Evolutionary conservation across 2,797 vertebrate genomes (phyloP).

Genomic region (Eospalax fontanierii): DNA sequence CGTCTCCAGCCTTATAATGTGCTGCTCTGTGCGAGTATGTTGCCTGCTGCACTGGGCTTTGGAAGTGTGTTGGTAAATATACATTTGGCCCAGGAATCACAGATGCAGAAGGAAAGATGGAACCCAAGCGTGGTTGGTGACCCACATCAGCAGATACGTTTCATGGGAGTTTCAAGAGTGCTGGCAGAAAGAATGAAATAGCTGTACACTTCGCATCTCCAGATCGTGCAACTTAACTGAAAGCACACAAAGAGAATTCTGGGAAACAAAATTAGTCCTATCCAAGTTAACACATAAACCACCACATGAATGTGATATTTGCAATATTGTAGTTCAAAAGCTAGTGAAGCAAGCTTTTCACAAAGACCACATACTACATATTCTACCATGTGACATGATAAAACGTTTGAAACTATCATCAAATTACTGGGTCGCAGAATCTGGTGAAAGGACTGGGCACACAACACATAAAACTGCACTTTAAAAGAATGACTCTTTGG

Average conservation of each 20-base stretch:
- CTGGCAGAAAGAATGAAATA: background rate
- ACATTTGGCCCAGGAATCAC: background rate
- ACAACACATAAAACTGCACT: slow-evolving; percentile 13
- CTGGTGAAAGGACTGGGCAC: background rate
- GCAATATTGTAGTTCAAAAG: background rate
- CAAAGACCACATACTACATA: background rate
- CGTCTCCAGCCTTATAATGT: background rate
- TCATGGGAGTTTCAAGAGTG: background rate
- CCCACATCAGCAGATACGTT: background rate
- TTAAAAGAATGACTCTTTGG: background rate
- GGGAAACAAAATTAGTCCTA: slow-evolving; percentile 19
- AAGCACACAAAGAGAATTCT: background rate
- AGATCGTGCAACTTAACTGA: background rate
- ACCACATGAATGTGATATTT: background rate
- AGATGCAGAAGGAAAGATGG: background rate
- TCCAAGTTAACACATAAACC: background rate
- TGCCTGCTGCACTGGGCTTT: background rate
- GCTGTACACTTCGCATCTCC: background rate
- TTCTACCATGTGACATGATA: background rate
- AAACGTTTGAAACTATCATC: background rate
- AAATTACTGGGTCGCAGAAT: background rate
- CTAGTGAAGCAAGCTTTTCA: background rate
- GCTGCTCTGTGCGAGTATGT: background rate
- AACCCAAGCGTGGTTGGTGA: background rate
- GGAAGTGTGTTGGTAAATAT: background rate